These are phyloP conservation scores for Luperina testacea DNA, from an alignment of 2,888 invertebrate species.

Conservation along the genomic window DNA sequence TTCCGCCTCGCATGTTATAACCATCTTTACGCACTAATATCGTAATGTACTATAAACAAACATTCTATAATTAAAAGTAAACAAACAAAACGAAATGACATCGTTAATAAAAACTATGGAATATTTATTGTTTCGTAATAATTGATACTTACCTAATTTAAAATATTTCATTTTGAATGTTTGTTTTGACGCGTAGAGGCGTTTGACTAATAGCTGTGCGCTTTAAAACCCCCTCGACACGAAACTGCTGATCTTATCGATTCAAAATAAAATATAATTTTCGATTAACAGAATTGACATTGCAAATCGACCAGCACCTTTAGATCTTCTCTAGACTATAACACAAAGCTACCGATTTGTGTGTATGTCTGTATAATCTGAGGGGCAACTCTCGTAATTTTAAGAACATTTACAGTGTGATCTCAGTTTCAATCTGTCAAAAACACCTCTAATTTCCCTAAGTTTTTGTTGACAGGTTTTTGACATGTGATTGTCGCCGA, in stretches of 20 bases:
- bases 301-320: slow-evolving; percentile 37
- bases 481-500: not conserved
- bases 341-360: slow-evolving; percentile 7
- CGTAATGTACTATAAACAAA: no score
- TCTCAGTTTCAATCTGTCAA: not conserved
- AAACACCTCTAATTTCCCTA: not conserved
- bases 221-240: slow-evolving; percentile 40
- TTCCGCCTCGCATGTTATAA: no score
- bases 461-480: not conserved
- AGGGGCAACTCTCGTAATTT: not conserved
- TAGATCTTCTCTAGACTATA: slow-evolving; percentile 22
- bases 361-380: not conserved
- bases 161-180: slow-evolving; percentile 41
- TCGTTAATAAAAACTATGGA: slow-evolving; percentile 42
- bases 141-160: slow-evolving; percentile 54
- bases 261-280: slow-evolving; percentile 54
- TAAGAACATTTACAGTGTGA: not conserved
- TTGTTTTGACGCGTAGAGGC: slow-evolving; percentile 48
- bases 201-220: slow-evolving; percentile 57
- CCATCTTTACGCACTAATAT: no score
- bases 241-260: slow-evolving; percentile 52
- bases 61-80: slow-evolving; percentile 55
- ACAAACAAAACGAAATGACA: slow-evolving; percentile 45
- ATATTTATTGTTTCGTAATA: slow-evolving; percentile 53
- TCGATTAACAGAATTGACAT: slow-evolving; percentile 43